Evolutionary conservation across 2,797 vertebrate genomes (phyloP).

Genomic region (Brachyrhaphis roseni): DNA sequence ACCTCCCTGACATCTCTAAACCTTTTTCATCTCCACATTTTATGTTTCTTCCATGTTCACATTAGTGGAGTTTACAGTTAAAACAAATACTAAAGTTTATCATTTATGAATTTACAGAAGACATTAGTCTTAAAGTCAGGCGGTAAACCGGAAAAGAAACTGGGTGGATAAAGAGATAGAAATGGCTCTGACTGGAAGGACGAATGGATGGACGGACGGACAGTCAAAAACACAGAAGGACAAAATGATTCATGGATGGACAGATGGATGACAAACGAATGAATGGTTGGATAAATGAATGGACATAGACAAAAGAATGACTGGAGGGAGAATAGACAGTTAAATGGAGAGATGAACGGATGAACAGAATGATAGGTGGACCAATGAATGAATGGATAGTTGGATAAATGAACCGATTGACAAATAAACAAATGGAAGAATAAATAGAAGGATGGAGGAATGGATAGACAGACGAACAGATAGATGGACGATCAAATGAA

Average conservation of each 20-base stretch:
- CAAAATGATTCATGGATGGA: neutral
- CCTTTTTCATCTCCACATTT: neutral
- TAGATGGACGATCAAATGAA: too few relatives aligned
- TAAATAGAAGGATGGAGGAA: neutral
- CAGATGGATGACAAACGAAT: neutral
- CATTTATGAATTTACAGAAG: neutral
- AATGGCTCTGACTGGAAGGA: neutral
- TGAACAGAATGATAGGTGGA: neutral
- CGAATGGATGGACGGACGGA: too few relatives aligned
- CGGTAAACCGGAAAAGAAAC: slow-evolving; percentile 8
- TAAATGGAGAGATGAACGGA: neutral
- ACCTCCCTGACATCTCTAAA: neutral
- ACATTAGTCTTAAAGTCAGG: neutral
- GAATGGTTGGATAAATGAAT: too few relatives aligned
- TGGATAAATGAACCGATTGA: too few relatives aligned
- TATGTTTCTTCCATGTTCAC: neutral
- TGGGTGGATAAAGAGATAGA: slow-evolving; percentile 3
- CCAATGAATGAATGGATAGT: neutral
- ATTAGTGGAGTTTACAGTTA: neutral
- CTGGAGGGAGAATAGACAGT: too few relatives aligned
- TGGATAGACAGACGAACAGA: neutral
- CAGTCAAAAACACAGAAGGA: neutral
- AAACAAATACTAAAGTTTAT: neutral
- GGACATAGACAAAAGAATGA: too few relatives aligned
- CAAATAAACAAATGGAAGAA: neutral